Evolutionary conservation across 2,797 vertebrate genomes (phyloP).

Genomic region (Hypotaenidia philippensis): DNA sequence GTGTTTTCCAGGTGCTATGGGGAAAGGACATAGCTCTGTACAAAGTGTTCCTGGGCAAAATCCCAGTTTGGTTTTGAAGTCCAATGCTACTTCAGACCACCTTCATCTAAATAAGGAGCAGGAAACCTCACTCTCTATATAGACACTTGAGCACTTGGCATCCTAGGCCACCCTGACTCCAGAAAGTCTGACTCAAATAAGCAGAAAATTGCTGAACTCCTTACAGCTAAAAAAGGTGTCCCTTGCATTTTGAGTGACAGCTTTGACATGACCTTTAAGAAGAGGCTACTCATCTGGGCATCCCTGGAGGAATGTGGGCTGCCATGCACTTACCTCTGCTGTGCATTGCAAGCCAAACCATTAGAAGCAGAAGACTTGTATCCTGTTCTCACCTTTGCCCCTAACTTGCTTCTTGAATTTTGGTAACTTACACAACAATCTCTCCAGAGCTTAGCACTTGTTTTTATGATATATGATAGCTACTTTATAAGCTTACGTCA

Average conservation of each 20-base stretch:
- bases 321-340: background rate
- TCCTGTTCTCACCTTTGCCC: background rate
- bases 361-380: background rate
- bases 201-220: background rate
- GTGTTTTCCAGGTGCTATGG: background rate
- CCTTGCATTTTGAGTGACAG: background rate
- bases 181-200: background rate
- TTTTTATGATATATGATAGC: background rate
- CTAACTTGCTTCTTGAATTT: background rate
- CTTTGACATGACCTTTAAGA: background rate
- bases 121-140: background rate
- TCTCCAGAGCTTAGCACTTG: background rate
- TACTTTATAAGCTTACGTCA: background rate
- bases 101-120: background rate
- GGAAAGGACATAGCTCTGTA: background rate
- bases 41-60: background rate
- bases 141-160: background rate
- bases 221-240: background rate
- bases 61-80: background rate
- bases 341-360: background rate
- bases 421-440: background rate
- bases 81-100: background rate
- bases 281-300: rapidly evolving
- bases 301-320: background rate
- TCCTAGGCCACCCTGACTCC: background rate